These are phyloP conservation scores for Pseudorhiza aurosa DNA, from an alignment of 30 jellyfish, hydroid and myxozoan species.

Conservation along the genomic window DNA sequence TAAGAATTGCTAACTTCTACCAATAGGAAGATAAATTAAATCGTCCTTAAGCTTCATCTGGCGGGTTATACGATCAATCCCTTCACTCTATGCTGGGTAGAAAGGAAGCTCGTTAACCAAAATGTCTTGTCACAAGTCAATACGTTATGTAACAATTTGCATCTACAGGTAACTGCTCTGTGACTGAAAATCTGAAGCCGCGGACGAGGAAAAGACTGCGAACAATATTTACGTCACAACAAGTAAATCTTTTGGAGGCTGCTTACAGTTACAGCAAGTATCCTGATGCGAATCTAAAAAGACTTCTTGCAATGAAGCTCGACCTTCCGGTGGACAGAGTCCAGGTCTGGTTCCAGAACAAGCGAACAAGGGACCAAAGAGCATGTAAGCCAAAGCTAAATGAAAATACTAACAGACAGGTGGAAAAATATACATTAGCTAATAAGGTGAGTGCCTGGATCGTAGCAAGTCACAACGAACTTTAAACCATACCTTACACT, in stretches of 20 bases:
- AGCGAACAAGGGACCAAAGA: conserved; percentile 83
- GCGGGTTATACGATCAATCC: too few species aligned
- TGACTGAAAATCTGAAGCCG: conserved; percentile 6
- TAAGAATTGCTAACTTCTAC: too few species aligned
- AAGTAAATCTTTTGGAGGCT: conserved; percentile 69
- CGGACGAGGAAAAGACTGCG: conserved; percentile 81
- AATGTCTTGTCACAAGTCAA: too few species aligned
- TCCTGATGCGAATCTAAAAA: conserved; percentile 72
- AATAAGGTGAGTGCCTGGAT: background rate
- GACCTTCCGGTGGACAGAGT: conserved; percentile 84
- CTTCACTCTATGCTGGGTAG: too few species aligned
- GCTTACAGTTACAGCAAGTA: conserved; percentile 66
- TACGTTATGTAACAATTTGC: too few species aligned
- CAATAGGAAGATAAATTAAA: too few species aligned
- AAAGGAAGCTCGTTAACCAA: too few species aligned
- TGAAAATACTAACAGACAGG: background rate
- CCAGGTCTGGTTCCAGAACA: conserved; percentile 94
- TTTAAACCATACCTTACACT: too few species aligned
- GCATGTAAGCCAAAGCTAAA: background rate
- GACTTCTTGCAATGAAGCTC: conserved; percentile 52
- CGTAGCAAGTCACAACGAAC: too few species aligned
- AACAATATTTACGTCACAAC: conserved; percentile 84
- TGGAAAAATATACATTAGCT: background rate
- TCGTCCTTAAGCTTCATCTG: too few species aligned
- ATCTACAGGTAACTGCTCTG: background rate